Conservation (phyloP, 2,113 vertebrate species). For the Bubo blakistoni region DNA sequence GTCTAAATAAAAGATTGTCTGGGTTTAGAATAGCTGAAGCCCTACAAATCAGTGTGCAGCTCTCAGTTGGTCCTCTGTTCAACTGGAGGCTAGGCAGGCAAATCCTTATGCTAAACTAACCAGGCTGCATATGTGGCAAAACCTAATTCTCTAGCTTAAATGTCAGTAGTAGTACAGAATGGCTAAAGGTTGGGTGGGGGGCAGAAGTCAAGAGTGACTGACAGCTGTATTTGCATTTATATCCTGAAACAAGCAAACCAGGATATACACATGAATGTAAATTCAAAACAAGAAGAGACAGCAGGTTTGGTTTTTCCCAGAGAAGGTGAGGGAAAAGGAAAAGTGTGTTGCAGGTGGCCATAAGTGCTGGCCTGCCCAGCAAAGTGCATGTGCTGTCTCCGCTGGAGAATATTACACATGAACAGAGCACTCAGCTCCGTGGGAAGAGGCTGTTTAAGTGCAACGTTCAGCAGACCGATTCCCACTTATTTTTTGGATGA, state of each 20-base stretch:
- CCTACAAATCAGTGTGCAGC: not conserved
- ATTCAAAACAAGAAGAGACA: not conserved
- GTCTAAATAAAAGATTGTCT: not conserved
- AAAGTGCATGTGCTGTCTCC: slow-evolving; percentile 60
- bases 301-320: not conserved
- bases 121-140: not conserved
- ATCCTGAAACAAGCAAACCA: not conserved
- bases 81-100: not conserved
- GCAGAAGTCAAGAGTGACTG: not conserved
- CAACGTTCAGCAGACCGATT: not conserved
- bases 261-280: not conserved
- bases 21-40: not conserved
- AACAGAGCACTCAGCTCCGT: slow-evolving; percentile 26
- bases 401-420: slow-evolving; percentile 40
- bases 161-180: not conserved
- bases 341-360: not conserved
- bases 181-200: not conserved
- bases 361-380: slow-evolving; percentile 35
- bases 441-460: slow-evolving; percentile 51
- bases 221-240: not conserved
- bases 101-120: slow-evolving; percentile 16
- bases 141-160: slow-evolving; percentile 8
- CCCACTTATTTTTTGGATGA: not conserved
- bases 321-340: not conserved
- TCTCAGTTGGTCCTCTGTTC: not conserved